These are phyloP conservation scores for Chaetura pelagica DNA, from an alignment of 2,113 vertebrate species.

Conservation along the genomic window DNA sequence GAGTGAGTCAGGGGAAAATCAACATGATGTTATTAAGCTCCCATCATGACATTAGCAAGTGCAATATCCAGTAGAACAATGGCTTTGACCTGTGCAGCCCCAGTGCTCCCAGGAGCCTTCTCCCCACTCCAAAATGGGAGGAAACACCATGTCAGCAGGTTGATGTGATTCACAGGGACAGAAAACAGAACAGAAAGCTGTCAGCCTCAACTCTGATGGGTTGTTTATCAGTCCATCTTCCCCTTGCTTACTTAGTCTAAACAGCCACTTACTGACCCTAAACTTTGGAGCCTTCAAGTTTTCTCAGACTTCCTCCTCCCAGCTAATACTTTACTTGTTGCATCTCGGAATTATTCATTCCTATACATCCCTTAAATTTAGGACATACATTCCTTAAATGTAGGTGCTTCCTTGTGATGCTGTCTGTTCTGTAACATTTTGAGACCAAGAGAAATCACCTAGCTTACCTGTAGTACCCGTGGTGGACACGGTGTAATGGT, in stretches of 20 bases:
- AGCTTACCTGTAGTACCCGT: not conserved
- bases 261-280: not conserved
- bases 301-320: not conserved
- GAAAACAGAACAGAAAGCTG: constrained; percentile 31
- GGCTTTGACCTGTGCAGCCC: not conserved
- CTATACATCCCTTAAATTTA: no score
- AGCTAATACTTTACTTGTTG: not conserved
- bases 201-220: not conserved
- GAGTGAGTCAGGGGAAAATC: not conserved
- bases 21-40: not conserved
- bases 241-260: not conserved
- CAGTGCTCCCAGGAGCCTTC: not conserved
- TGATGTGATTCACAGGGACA: not conserved
- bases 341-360: not conserved
- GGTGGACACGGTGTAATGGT: not conserved
- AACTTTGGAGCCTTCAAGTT: not conserved
- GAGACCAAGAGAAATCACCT: not conserved
- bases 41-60: not conserved
- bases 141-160: not conserved
- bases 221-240: not conserved
- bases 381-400: not conserved
- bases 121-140: constrained; percentile 28
- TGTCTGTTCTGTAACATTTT: not conserved
- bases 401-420: not conserved
- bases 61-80: constrained; percentile 29